A percentile compares a stretch with the other conserved stretches of the same genome.
Evolutionary conservation across 1,140 invertebrate species (phyloP).

Genomic region (Episyrphus balteatus): DNA sequence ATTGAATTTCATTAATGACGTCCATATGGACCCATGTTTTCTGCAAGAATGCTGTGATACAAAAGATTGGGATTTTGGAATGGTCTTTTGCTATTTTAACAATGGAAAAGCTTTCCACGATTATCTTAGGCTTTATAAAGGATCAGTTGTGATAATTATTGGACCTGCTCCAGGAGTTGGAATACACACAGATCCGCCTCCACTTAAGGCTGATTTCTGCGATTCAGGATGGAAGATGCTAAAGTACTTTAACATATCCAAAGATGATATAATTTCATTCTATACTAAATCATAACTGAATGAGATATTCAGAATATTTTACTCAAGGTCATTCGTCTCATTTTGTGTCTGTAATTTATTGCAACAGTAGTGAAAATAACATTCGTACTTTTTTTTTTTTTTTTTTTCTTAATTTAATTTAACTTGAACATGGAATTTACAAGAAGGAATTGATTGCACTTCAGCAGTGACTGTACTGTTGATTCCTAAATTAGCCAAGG

Average conservation of each 20-base stretch:
- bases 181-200: slow-evolving; percentile 54
- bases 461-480: slow-evolving; percentile 90
- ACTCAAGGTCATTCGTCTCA: slow-evolving; percentile 9
- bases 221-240: slow-evolving; percentile 18
- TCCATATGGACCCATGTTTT: slow-evolving; percentile 24
- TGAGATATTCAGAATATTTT: too few species aligned
- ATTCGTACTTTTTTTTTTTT: not conserved
- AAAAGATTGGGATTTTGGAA: slow-evolving; percentile 37
- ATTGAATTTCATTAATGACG: slow-evolving; percentile 33
- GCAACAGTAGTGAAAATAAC: not conserved
- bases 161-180: slow-evolving; percentile 51
- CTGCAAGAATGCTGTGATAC: slow-evolving; percentile 14
- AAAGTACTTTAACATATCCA: slow-evolving; percentile 35
- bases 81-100: slow-evolving; percentile 70
- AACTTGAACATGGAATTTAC: slow-evolving; percentile 89
- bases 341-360: slow-evolving; percentile 11
- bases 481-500: slow-evolving; percentile 87
- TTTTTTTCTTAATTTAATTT: slow-evolving; percentile 42
- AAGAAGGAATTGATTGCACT: slow-evolving; percentile 82
- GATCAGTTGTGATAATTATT: slow-evolving; percentile 53
- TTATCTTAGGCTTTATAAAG: slow-evolving; percentile 50
- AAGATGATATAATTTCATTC: slow-evolving; percentile 41
- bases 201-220: slow-evolving; percentile 45
- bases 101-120: slow-evolving; percentile 50
- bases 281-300: slow-evolving; percentile 36